Base-by-base conservation (phyloP, 2,797 vertebrate species). In the Chloroceryle inda region DNA sequence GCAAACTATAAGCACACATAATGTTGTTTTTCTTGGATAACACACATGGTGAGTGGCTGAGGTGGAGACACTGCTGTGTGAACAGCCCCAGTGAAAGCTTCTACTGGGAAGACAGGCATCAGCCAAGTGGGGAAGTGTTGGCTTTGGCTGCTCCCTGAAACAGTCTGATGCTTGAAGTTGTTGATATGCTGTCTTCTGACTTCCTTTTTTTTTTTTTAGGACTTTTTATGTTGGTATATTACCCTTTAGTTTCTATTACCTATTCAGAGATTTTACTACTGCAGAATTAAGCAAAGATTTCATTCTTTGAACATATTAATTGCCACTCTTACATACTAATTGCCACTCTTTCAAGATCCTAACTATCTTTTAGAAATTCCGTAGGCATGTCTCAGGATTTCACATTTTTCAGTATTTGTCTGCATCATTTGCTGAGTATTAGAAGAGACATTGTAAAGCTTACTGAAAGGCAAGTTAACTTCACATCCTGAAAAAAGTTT, bases 1-100 rank as follows among this genome's bases (percentile, higher is more conserved):
- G 9, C 22, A 44, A 61, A 61, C 11, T 78, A 3, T 24, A 68
- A 38, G 26, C 0, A 0, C 16, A 29, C 2, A 23, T 1, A 29
- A 6, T 16, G 11, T 3, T 27, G 7, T 8, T 62, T 47, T 69
- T 82, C 50, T 76, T 76, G 42, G 9, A 29, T 82, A 38, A n/a
- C 27, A 22, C 13, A 16, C 1, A 9, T 3, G 37, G 15, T 40
- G 71, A 87, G 9, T 49, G 24, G 14, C 55, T 82, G 59, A 73
- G 37, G 33, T 1, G 8, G 47, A 78, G 55, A 33, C 13, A 15
- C 22, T 40, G 63, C 27, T 76, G 50, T 21, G 29, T 47, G 66
- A 37, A 52, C 9, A 76, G 3, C 2, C 4, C 11, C 31, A 31
- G 33, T 2, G 2, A n/a, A 58, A 58, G 37, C n/a, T 85, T 78